These are phyloP conservation scores for Cetonia aurata DNA, from an alignment of 2,888 invertebrate genomes.

Conservation along the genomic window DNA sequence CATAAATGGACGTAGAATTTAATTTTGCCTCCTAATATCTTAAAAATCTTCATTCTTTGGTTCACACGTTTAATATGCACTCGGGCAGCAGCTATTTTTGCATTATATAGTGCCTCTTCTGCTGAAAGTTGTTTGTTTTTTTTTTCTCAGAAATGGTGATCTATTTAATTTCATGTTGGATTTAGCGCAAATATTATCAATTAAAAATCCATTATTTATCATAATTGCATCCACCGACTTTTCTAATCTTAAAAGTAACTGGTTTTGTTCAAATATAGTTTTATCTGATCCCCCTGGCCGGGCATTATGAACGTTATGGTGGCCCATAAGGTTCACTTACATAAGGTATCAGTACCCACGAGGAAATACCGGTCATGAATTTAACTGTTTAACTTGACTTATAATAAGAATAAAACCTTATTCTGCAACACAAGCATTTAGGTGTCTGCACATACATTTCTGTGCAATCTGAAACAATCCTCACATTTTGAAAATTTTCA, in stretches of 20 bases:
- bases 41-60: slow-evolving; percentile 43
- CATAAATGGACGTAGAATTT: no score
- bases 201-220: slow-evolving; percentile 48
- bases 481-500: slow-evolving; percentile 47
- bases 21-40: slow-evolving; percentile 37
- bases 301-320: no score
- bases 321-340: slow-evolving; percentile 5
- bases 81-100: slow-evolving; percentile 46
- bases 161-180: slow-evolving; percentile 43
- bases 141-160: slow-evolving; percentile 46
- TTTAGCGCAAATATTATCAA: slow-evolving; percentile 43
- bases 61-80: slow-evolving; percentile 50
- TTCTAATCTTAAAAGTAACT: no score
- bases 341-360: neutral
- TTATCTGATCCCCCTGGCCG: slow-evolving; percentile 20
- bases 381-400: neutral
- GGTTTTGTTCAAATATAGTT: no score
- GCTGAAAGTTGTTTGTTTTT: slow-evolving; percentile 44
- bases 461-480: slow-evolving; percentile 55
- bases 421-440: slow-evolving; percentile 50
- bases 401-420: slow-evolving; percentile 8
- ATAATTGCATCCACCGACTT: slow-evolving; percentile 34
- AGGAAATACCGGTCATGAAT: slow-evolving; percentile 3
- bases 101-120: slow-evolving; percentile 45
- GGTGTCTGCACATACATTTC: slow-evolving; percentile 53